A percentile compares a stretch with the other conserved stretches of the same genome.
Conservation (phyloP, 2,113 vertebrate species). For the Danionella cerebrum region DNA sequence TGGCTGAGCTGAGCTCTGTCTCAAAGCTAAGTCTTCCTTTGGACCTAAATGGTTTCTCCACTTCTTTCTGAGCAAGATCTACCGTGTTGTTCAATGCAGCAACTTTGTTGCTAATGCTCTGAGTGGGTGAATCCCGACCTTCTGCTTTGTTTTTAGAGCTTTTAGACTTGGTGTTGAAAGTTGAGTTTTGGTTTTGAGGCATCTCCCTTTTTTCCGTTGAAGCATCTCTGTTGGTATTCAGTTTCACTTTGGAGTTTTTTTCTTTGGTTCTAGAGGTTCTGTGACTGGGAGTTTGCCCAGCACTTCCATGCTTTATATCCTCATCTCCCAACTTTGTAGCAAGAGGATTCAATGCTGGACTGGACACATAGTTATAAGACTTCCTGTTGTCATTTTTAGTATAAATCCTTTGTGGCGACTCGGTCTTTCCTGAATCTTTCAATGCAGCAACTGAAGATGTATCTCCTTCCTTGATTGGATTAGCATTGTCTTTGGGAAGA, state of each 20-base stretch:
- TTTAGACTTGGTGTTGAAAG: conserved; percentile 58
- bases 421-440: conserved; percentile 66
- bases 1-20: conserved; percentile 52
- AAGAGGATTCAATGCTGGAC: conserved; percentile 50
- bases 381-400: conserved; percentile 56
- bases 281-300: conserved; percentile 27
- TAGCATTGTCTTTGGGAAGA: conserved; percentile 57
- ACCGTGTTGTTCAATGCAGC: conserved; percentile 51
- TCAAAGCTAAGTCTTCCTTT: conserved; percentile 57
- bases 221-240: conserved; percentile 52
- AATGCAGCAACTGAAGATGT: conserved; percentile 55
- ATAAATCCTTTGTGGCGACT: conserved; percentile 48
- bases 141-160: conserved; percentile 36
- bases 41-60: conserved; percentile 64
- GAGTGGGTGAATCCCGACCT: conserved; percentile 39
- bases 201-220: conserved; percentile 62
- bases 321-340: conserved; percentile 52
- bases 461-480: conserved; percentile 62
- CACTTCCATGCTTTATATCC: conserved; percentile 50
- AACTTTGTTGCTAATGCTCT: conserved; percentile 56
- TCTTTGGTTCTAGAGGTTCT: conserved; percentile 61
- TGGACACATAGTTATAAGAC: conserved; percentile 55
- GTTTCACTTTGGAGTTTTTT: conserved; percentile 62
- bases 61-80: conserved; percentile 54
- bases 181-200: conserved; percentile 54